A percentile compares a stretch with the other conserved stretches of the same genome.
phyloP scores from a whole-genome alignment of 2,888 invertebrate genomes.

The Andrena bucephala region DNA sequence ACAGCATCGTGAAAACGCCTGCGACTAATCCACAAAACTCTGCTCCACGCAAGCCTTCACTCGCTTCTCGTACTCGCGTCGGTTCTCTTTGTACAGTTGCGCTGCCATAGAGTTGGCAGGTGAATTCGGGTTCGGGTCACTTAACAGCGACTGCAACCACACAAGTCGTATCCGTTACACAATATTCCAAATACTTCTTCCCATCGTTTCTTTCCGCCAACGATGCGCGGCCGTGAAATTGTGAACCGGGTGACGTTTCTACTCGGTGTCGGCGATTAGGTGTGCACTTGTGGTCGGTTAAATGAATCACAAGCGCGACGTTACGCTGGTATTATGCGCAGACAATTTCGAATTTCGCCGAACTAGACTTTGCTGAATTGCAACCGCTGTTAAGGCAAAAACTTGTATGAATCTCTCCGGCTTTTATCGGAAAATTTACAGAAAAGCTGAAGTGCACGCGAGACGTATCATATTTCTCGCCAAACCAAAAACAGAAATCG shows the following conservation, averaged over 20 bases:
- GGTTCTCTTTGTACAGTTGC: conserved; percentile 99
- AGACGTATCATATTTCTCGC: conserved; percentile 14
- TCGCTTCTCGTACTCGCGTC: conserved; percentile 99
- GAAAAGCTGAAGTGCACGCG: conserved; percentile 8
- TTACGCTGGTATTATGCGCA: conserved; percentile 45
- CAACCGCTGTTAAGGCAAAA: conserved; percentile 84
- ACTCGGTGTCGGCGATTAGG: conserved; percentile 40
- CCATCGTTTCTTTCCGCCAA: conserved; percentile 22
- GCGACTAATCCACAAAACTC: conserved; percentile 96
- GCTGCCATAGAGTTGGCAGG: conserved; percentile 99
- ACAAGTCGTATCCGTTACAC: conserved; percentile 76
- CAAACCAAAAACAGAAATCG: conserved; percentile 20
- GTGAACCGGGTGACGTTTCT: conserved; percentile 50
- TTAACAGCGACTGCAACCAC: conserved; percentile 96
- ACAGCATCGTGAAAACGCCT: conserved; percentile 66
- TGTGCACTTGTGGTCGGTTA: conserved; percentile 43
- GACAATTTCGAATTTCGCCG: conserved; percentile 53
- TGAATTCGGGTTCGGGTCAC: conserved; percentile 99
- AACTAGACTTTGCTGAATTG: conserved; percentile 83
- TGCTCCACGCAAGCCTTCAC: conserved; percentile 99
- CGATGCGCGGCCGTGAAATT: conserved; percentile 55
- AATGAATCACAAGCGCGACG: conserved; percentile 57
- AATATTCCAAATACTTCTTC: conserved; percentile 31
- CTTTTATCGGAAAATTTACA: conserved; percentile 34
- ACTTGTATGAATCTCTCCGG: conserved; percentile 48